Percentiles rank a stretch among this genome's conserved stretches.
These are phyloP conservation scores for Adela reaumurella DNA, from an alignment of 2,888 invertebrate genomes.

Conservation along the genomic window DNA sequence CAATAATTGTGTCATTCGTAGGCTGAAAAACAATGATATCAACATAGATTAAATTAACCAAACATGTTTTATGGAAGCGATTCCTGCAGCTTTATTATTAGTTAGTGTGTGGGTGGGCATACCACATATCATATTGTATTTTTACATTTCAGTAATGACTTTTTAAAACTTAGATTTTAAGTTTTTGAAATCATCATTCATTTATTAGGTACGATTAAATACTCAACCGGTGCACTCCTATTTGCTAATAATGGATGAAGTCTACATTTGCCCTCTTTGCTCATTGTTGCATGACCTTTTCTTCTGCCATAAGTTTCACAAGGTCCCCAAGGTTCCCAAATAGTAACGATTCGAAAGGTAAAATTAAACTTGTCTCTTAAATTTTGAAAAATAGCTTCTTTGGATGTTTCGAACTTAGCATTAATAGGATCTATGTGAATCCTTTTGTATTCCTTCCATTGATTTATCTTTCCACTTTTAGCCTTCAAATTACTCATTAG, in stretches of 20 bases:
- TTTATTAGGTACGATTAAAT: no score
- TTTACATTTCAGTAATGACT: no score
- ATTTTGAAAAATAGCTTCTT: conserved; percentile 28
- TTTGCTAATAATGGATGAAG: conserved; percentile 22
- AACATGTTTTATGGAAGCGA: neutral
- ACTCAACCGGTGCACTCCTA: no score
- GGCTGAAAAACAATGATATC: neutral
- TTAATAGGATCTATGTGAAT: conserved; percentile 40
- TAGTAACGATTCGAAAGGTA: conserved; percentile 38
- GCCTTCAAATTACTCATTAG: conserved; percentile 9
- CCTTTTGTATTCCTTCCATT: conserved; percentile 47
- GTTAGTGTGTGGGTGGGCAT: no score
- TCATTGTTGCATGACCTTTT: conserved; percentile 29
- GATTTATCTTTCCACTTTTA: conserved; percentile 36
- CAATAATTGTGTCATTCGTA: conserved; percentile 1
- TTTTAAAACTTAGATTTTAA: no score
- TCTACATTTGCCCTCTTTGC: conserved; percentile 44
- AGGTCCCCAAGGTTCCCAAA: conserved; percentile 52
- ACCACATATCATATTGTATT: no score
- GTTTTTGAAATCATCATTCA: no score
- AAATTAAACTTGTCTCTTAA: conserved; percentile 33
- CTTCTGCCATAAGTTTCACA: conserved; percentile 43
- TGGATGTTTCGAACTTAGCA: conserved; percentile 32
- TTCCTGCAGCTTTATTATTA: no score
- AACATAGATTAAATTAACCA: neutral